phyloP scores from a whole-genome alignment of 2,888 invertebrate species.

The Antheraea assamensis region DNA sequence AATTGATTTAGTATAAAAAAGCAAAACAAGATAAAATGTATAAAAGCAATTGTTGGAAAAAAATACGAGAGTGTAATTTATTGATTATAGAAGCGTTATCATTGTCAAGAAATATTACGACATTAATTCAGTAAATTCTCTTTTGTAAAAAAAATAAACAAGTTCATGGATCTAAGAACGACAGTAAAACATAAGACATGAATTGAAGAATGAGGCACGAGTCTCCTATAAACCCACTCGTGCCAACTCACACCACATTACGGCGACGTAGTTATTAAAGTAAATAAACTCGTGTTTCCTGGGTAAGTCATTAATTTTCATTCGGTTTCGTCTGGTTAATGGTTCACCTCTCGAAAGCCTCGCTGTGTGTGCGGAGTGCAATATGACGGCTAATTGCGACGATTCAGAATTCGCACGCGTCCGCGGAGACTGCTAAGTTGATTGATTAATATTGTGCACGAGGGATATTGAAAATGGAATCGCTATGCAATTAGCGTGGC shows the following conservation, averaged over 20 bases:
- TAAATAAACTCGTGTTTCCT: neutral
- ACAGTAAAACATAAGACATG: neutral
- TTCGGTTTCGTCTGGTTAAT: slow-evolving; percentile 17
- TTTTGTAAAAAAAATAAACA: no score
- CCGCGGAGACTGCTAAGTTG: slow-evolving; percentile 52
- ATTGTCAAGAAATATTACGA: no score
- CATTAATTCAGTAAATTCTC: no score
- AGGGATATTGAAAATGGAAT: slow-evolving; percentile 21
- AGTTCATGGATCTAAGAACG: neutral
- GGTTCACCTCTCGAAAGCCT: slow-evolving; percentile 21
- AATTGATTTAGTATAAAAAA: no score
- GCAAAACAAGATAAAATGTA: no score
- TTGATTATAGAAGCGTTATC: no score
- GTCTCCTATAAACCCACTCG: neutral
- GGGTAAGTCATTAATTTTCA: slow-evolving; percentile 15
- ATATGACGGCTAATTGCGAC: slow-evolving; percentile 67
- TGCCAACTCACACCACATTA: neutral
- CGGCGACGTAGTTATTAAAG: neutral
- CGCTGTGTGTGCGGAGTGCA: slow-evolving; percentile 31
- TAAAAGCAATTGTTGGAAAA: no score
- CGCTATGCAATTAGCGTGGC: neutral
- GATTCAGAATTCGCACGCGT: slow-evolving; percentile 61
- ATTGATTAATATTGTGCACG: slow-evolving; percentile 60
- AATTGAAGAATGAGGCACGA: neutral
- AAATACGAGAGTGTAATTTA: no score